Conservation (phyloP, 92 coral and sea anemone species). For the Umimayanthus kanabou region DNA sequence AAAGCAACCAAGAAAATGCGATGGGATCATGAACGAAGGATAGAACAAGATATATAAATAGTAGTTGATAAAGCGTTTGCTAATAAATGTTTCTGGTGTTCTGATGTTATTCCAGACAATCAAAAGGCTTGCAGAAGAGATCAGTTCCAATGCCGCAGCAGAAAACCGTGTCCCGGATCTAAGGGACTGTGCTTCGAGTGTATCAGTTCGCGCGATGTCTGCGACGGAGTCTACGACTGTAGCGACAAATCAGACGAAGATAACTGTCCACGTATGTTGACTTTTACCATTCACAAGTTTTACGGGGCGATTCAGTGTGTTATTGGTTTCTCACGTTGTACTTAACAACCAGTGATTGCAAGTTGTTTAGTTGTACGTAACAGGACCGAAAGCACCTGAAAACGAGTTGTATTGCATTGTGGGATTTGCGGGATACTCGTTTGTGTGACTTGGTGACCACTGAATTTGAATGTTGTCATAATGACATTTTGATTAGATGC, state of each 20-base stretch:
- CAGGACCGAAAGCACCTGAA: not conserved
- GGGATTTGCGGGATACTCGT: too few species aligned
- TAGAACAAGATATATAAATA: not conserved
- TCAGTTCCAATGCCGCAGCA: constrained; percentile 77
- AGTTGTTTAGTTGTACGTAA: not conserved
- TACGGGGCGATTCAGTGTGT: not conserved
- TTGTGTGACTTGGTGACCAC: too few species aligned
- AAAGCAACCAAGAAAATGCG: too few species aligned
- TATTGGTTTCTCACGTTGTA: not conserved
- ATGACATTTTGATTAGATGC: too few species aligned
- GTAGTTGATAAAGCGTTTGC: not conserved
- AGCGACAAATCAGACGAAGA: constrained; percentile 80
- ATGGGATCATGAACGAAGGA: not conserved
- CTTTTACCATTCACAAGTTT: not conserved
- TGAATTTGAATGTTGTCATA: too few species aligned
- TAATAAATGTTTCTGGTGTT: not conserved
- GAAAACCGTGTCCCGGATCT: constrained; percentile 32
- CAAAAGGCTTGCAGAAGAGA: constrained; percentile 68
- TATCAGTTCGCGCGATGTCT: constrained; percentile 68
- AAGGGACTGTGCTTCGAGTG: constrained; percentile 45
- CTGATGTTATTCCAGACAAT: constrained; percentile 34
- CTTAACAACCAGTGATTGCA: not conserved
- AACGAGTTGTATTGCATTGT: not conserved
- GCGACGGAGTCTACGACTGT: constrained; percentile 79
- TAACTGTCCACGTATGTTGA: constrained; percentile 58